Percentiles rank a stretch among this genome's conserved stretches.
Evolutionary conservation across 2,888 invertebrate genomes (phyloP).

Genomic region (Epirrhoe alternata): DNA sequence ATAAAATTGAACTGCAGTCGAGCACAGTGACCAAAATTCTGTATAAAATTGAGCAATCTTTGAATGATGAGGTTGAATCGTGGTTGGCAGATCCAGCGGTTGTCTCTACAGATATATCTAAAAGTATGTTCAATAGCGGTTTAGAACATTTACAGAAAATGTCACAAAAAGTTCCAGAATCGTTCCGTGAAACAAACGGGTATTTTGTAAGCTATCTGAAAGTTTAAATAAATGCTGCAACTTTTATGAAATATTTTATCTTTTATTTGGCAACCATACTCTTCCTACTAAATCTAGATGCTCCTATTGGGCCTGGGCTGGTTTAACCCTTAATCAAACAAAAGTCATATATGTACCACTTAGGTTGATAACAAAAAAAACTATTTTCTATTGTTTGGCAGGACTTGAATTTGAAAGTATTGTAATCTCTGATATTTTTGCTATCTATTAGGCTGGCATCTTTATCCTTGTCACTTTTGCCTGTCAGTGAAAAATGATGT

Average conservation of each 20-base stretch:
- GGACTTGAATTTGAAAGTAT: too few species aligned
- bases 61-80: constrained; percentile 74
- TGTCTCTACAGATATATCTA: constrained; percentile 82
- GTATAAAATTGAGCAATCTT: constrained; percentile 77
- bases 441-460: too few species aligned
- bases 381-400: too few species aligned
- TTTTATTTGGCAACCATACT: neutral
- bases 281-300: too few species aligned
- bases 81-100: constrained; percentile 84
- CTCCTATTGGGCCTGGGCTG: too few species aligned
- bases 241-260: neutral
- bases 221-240: constrained; percentile 52
- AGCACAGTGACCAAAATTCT: constrained; percentile 84
- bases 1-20: constrained; percentile 69
- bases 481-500: too few species aligned
- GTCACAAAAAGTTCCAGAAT: constrained; percentile 83
- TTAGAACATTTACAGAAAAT: constrained; percentile 83
- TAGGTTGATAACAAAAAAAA: too few species aligned
- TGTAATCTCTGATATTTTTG: too few species aligned
- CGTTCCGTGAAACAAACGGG: constrained; percentile 83
- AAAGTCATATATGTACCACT: too few species aligned
- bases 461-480: too few species aligned
- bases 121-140: constrained; percentile 83
- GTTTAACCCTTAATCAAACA: too few species aligned
- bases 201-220: constrained; percentile 86